phyloP scores from a whole-genome alignment of 1,140 invertebrate genomes.

The Bombus sylvicola region DNA sequence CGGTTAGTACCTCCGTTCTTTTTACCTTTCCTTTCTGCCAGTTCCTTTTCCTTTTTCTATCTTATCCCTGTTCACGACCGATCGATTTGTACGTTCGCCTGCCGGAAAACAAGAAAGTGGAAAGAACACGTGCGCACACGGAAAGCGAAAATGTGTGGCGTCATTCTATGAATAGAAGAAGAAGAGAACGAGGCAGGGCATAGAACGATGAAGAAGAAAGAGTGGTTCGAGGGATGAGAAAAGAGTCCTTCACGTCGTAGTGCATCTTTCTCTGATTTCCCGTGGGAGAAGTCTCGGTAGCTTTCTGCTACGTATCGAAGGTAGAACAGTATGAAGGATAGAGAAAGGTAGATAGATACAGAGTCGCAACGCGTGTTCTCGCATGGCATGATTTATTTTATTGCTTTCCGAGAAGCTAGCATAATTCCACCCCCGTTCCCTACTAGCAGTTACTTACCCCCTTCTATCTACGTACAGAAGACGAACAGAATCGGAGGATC shows the following conservation, averaged over 20 bases:
- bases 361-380: slow-evolving; percentile 61
- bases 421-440: slow-evolving; percentile 59
- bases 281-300: slow-evolving; percentile 55
- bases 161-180: neutral
- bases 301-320: slow-evolving; percentile 43
- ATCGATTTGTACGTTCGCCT: slow-evolving; percentile 23
- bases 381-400: slow-evolving; percentile 70
- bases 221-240: neutral
- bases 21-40: neutral
- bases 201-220: slow-evolving; percentile 3
- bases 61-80: slow-evolving; percentile 23
- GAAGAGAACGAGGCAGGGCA: neutral
- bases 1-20: neutral
- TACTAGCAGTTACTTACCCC: slow-evolving; percentile 60
- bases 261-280: slow-evolving; percentile 73
- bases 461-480: slow-evolving; percentile 27
- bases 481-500: slow-evolving; percentile 22
- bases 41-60: neutral
- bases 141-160: slow-evolving; percentile 29
- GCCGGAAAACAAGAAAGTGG: slow-evolving; percentile 39
- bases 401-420: slow-evolving; percentile 61
- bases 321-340: slow-evolving; percentile 21
- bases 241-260: slow-evolving; percentile 48
- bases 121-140: neutral
- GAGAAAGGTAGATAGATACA: slow-evolving; percentile 36